Conservation (phyloP, 2,888 invertebrate genomes). For the Ophioninae sp. region DNA sequence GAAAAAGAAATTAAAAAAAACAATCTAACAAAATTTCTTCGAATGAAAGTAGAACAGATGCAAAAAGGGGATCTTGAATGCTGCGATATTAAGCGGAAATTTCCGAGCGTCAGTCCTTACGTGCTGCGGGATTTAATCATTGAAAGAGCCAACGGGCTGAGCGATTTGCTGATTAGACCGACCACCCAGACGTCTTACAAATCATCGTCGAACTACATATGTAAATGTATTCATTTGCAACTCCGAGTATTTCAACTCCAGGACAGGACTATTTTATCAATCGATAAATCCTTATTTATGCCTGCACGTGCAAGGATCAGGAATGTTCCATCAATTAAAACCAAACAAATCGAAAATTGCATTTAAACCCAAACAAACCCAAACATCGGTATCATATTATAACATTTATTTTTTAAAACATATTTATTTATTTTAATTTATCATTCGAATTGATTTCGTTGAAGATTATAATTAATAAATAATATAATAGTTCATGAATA, state of each 20-base stretch:
- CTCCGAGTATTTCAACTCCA: background rate
- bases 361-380: too few species aligned
- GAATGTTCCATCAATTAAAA: background rate
- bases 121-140: slow-evolving; percentile 60
- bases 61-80: background rate
- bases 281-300: slow-evolving; percentile 43
- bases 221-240: background rate
- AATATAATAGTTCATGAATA: too few species aligned
- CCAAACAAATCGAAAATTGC: background rate
- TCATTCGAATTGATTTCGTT: too few species aligned
- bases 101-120: background rate
- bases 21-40: too few species aligned
- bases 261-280: slow-evolving; percentile 44
- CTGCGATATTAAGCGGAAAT: background rate
- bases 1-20: too few species aligned
- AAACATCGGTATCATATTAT: too few species aligned
- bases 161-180: slow-evolving; percentile 48
- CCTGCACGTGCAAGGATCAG: background rate
- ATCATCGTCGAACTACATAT: slow-evolving; percentile 34
- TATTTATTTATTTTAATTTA: too few species aligned
- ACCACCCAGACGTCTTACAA: slow-evolving; percentile 53
- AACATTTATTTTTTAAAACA: too few species aligned
- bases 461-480: too few species aligned
- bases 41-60: too few species aligned
- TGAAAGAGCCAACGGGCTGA: slow-evolving; percentile 56